A percentile compares a stretch with the other conserved stretches of the same genome.
Conservation (phyloP, 2,888 invertebrate species). For the Eustalomyia histrio region DNA sequence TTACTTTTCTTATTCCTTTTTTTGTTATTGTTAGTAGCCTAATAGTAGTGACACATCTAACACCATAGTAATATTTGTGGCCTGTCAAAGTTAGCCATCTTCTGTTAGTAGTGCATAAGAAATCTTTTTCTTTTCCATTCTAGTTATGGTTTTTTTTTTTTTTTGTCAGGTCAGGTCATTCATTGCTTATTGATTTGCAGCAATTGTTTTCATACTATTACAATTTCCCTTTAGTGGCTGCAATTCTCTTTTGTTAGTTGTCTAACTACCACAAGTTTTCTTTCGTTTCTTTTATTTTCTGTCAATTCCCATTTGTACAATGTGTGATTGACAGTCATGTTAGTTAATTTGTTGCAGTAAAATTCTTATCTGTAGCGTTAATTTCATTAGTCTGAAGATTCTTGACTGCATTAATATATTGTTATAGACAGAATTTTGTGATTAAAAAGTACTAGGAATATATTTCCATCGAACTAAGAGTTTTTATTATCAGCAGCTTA, state of each 20-base stretch:
- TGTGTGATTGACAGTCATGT: slow-evolving; percentile 60
- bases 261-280: slow-evolving; percentile 34
- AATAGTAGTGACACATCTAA: slow-evolving; percentile 20
- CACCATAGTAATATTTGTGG: slow-evolving; percentile 35
- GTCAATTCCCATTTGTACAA: slow-evolving; percentile 60
- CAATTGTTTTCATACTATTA: slow-evolving; percentile 36
- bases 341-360: slow-evolving; percentile 36
- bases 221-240: slow-evolving; percentile 30
- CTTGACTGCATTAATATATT: slow-evolving; percentile 18
- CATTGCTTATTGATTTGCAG: slow-evolving; percentile 53
- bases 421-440: slow-evolving; percentile 17
- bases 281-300: slow-evolving; percentile 17
- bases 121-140: slow-evolving; percentile 11
- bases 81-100: slow-evolving; percentile 14
- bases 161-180: slow-evolving; percentile 8
- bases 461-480: too few species aligned
- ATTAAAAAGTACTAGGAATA: neutral
- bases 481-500: too few species aligned
- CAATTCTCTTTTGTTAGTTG: slow-evolving; percentile 17
- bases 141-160: slow-evolving; percentile 18
- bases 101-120: neutral
- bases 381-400: slow-evolving; percentile 49
- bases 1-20: neutral
- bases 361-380: slow-evolving; percentile 35
- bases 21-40: neutral